Evolutionary conservation across 2,113 vertebrate species (phyloP), one percentile per base, ranked within the genome.

Genomic region (Hippopotamus amphibius): DNA sequence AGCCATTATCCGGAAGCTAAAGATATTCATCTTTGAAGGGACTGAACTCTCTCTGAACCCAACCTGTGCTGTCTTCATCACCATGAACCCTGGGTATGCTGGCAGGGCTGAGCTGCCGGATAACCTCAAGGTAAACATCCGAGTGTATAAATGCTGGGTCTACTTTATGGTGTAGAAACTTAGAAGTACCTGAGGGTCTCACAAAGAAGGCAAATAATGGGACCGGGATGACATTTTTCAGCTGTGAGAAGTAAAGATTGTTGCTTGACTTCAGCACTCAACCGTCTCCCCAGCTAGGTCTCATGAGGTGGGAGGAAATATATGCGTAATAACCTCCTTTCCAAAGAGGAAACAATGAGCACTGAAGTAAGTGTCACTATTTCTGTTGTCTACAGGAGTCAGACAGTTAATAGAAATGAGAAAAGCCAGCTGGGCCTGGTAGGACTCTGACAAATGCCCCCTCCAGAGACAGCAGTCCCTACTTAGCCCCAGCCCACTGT

Each of bases 61-160:
- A 76, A 99, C 99, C 0, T 99, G 99, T 90, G 99, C 99, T 17
- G 99, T 99, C 72, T 99, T 99, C 89, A 99, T 99, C 98, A 99
- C 99, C 0, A 99, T 99, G 99, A 99, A 99, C 96, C 99, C 99
- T 14, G 99, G 99, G 9, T 99, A 99, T 46, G 99, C 99, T 37
- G 99, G 99, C 74, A 98, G 99, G 69, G 99, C 99, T 1, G 99
- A 99, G 90, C 98, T 99, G 30, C 99, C 99, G 4, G 99, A 99
- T 98, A 99, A 99, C 94, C 98, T 99, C 61, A 99, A 99, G 99
- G 99, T 99, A 98, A 98, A 80, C 87, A 17, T 37, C 22, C 81
- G 16, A 2, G 1, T n/a, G 19, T 41, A 16, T 43, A 46, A 55
- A 22, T 30, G 4, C 43, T 53, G 33, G 14, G 19, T 59, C 1